These are phyloP conservation scores for Macropodus opercularis DNA, from an alignment of 2,797 vertebrate genomes.

Conservation along the genomic window DNA sequence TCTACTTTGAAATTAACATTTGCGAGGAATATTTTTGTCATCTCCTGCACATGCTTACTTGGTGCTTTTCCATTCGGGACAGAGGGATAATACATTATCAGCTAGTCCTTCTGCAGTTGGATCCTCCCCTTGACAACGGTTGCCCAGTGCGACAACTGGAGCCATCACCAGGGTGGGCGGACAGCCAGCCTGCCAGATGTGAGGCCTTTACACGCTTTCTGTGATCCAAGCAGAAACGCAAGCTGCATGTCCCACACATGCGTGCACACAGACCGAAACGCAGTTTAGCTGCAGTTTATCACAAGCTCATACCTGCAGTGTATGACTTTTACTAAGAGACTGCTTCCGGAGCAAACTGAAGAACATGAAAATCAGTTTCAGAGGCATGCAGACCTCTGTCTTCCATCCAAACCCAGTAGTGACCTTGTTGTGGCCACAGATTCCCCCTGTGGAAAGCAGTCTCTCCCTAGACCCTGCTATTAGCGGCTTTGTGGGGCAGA, in stretches of 20 bases:
- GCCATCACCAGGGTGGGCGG: constrained; percentile 64
- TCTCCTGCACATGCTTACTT: constrained; percentile 50
- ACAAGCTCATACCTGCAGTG: constrained; percentile 1
- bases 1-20: constrained; percentile 1
- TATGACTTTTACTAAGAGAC: background rate
- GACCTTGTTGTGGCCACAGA: constrained; percentile 70
- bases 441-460: constrained; percentile 65
- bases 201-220: constrained; percentile 52
- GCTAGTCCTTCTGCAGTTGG: constrained; percentile 58
- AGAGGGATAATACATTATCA: constrained; percentile 58
- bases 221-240: constrained; percentile 57
- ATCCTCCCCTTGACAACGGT: constrained; percentile 57
- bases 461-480: constrained; percentile 69
- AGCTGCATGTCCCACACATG: constrained; percentile 45
- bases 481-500: constrained; percentile 74
- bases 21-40: constrained; percentile 17
- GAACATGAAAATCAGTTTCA: constrained; percentile 40
- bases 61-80: constrained; percentile 29
- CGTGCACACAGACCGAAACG: constrained; percentile 36
- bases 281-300: constrained; percentile 12
- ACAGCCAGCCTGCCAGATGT: constrained; percentile 76
- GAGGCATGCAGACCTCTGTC: constrained; percentile 39
- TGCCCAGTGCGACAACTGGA: constrained; percentile 75
- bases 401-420: constrained; percentile 60
- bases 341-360: background rate